Conservation (phyloP, 2,888 invertebrate genomes). For the Boloria euphrosyne region DNA sequence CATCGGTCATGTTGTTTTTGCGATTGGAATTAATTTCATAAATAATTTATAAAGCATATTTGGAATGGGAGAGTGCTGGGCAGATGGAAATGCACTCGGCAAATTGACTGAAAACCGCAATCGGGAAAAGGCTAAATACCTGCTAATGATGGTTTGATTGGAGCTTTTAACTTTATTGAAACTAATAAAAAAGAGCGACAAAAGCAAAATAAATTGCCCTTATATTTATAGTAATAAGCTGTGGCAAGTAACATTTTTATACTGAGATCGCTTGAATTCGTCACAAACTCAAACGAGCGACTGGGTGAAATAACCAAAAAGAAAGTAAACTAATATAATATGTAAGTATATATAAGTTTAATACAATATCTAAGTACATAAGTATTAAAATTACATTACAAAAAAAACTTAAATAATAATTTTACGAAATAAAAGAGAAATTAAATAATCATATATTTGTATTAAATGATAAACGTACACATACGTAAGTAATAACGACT, state of each 20-base stretch:
- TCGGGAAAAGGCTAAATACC: slow-evolving; percentile 78
- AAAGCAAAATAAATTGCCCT: slow-evolving; percentile 28
- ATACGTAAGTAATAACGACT: not conserved
- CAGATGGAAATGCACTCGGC: slow-evolving; percentile 77
- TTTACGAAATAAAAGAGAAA: not conserved
- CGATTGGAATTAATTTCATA: slow-evolving; percentile 74
- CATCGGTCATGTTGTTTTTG: slow-evolving; percentile 65
- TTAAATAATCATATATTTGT: not conserved
- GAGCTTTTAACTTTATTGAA: slow-evolving; percentile 48
- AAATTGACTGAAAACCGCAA: slow-evolving; percentile 81
- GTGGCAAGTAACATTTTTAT: slow-evolving; percentile 5
- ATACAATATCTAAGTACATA: too few relatives aligned
- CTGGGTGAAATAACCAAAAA: too few relatives aligned
- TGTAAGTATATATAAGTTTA: too few relatives aligned
- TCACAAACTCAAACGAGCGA: too few relatives aligned
- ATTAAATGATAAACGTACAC: not conserved
- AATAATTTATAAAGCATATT: slow-evolving; percentile 77
- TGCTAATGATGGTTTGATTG: slow-evolving; percentile 75
- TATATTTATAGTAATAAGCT: slow-evolving; percentile 13
- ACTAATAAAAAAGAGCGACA: slow-evolving; percentile 38
- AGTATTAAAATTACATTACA: too few relatives aligned
- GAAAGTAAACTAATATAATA: too few relatives aligned
- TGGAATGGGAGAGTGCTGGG: slow-evolving; percentile 60
- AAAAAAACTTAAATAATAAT: too few relatives aligned
- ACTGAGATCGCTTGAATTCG: not conserved